Conservation (phyloP, 1,140 invertebrate species). For the Yoshiicerus persimilis region DNA sequence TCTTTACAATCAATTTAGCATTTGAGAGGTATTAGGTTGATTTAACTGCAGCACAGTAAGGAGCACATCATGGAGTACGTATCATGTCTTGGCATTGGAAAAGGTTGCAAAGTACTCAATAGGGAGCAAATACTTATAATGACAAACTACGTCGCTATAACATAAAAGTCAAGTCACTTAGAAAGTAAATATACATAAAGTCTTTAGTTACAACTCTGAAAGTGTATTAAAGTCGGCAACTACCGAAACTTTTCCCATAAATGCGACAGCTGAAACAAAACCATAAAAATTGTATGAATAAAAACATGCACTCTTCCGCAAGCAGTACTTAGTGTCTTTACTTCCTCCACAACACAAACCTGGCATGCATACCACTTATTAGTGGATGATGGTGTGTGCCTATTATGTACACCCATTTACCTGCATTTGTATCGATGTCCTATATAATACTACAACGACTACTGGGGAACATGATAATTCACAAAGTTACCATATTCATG, state of each 20-base stretch:
- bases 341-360: neutral
- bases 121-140: neutral
- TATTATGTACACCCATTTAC: neutral
- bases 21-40: neutral
- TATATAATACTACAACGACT: neutral
- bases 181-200: neutral
- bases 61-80: neutral
- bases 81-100: neutral
- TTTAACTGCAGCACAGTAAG: neutral
- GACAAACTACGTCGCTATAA: neutral
- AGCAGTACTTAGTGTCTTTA: neutral
- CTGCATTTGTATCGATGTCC: neutral
- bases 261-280: slow-evolving; percentile 4
- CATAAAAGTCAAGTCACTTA: slow-evolving; percentile 1
- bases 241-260: neutral
- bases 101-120: neutral
- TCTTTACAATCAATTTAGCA: slow-evolving; percentile 6
- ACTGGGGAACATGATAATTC: neutral
- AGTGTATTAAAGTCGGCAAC: neutral
- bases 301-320: neutral
- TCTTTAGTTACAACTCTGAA: slow-evolving; percentile 10
- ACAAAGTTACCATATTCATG: neutral
- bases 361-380: too few species aligned
- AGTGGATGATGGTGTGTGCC: too few species aligned
- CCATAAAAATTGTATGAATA: slow-evolving; percentile 14